Evolutionary conservation across 2,113 vertebrate genomes (phyloP).

Genomic region (Miniopterus natalensis): DNA sequence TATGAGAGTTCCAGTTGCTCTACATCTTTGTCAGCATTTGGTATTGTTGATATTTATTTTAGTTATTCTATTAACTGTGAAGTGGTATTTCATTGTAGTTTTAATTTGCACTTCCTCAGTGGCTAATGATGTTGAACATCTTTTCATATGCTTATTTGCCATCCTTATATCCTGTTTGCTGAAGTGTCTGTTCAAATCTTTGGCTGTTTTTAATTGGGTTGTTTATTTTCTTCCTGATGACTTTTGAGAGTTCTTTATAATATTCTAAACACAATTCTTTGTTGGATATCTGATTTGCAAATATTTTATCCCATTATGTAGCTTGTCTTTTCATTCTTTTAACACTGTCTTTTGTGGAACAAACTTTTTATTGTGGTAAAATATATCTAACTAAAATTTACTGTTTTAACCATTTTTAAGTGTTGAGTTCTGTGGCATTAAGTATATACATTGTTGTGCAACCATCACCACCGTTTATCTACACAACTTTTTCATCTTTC

Average conservation of each 20-base stretch:
- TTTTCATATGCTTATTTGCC: slow-evolving; percentile 76
- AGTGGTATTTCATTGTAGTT: slow-evolving; percentile 72
- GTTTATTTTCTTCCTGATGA: slow-evolving; percentile 72
- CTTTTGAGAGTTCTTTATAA: slow-evolving; percentile 56
- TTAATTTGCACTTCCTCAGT: slow-evolving; percentile 75
- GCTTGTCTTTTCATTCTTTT: slow-evolving; percentile 63
- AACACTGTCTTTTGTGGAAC: slow-evolving; percentile 50
- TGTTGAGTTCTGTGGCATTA: slow-evolving; percentile 55
- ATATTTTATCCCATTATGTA: slow-evolving; percentile 59
- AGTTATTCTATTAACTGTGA: slow-evolving; percentile 66
- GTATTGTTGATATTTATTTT: slow-evolving; percentile 74
- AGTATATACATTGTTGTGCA: slow-evolving; percentile 49
- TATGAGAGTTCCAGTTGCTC: slow-evolving; percentile 72
- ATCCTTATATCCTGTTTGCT: slow-evolving; percentile 67
- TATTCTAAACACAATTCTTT: slow-evolving; percentile 41
- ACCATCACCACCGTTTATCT: not conserved
- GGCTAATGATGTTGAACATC: slow-evolving; percentile 73
- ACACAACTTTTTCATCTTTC: slow-evolving; percentile 57
- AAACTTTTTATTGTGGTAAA: slow-evolving; percentile 52
- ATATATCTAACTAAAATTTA: slow-evolving; percentile 55
- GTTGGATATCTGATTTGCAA: slow-evolving; percentile 55
- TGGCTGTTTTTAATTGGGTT: slow-evolving; percentile 67
- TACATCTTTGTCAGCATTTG: slow-evolving; percentile 74
- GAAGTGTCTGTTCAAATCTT: slow-evolving; percentile 64
- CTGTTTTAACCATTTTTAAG: slow-evolving; percentile 57